These are phyloP conservation scores for Camponotus floridanus DNA, from an alignment of 1,140 invertebrate genomes.

Conservation along the genomic window DNA sequence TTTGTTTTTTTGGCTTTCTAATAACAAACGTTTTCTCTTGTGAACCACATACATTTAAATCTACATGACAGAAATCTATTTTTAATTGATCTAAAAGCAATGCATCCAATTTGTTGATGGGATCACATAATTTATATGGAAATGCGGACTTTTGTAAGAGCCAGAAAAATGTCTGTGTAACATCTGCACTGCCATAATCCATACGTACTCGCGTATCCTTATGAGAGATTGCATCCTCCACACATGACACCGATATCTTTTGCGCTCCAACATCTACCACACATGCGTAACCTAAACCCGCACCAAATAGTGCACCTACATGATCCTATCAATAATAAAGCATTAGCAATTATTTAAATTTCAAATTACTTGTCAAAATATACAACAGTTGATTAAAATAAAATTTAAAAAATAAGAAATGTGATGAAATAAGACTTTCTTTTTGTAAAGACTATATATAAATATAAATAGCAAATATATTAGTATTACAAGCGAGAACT, in stretches of 20 bases:
- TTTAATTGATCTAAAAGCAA: constrained; percentile 94
- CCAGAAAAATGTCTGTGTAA: constrained; percentile 95
- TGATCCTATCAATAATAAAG: constrained; percentile 89
- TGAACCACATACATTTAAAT: constrained; percentile 94
- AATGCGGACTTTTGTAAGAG: constrained; percentile 95
- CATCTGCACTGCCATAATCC: constrained; percentile 96
- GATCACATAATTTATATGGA: constrained; percentile 93
- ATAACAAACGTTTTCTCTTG: constrained; percentile 93
- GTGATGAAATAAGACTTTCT: background rate
- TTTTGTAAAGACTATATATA: background rate
- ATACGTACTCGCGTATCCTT: constrained; percentile 93
- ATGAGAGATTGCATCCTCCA: constrained; percentile 98
- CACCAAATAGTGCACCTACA: constrained; percentile 97
- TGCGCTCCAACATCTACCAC: constrained; percentile 98
- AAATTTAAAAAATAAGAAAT: too few species aligned
- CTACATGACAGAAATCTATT: constrained; percentile 96
- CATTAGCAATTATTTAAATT: background rate
- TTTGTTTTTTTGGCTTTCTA: constrained; percentile 90
- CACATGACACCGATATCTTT: constrained; percentile 98
- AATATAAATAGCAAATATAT: background rate
- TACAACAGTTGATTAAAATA: too few species aligned
- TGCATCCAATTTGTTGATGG: constrained; percentile 90
- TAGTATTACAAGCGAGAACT: background rate
- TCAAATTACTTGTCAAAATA: background rate
- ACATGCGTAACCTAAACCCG: constrained; percentile 96